A percentile compares a stretch with the other conserved stretches of the same genome.
Evolutionary conservation across 2,888 invertebrate genomes (phyloP).

Genomic region (Helobdella robusta): DNA sequence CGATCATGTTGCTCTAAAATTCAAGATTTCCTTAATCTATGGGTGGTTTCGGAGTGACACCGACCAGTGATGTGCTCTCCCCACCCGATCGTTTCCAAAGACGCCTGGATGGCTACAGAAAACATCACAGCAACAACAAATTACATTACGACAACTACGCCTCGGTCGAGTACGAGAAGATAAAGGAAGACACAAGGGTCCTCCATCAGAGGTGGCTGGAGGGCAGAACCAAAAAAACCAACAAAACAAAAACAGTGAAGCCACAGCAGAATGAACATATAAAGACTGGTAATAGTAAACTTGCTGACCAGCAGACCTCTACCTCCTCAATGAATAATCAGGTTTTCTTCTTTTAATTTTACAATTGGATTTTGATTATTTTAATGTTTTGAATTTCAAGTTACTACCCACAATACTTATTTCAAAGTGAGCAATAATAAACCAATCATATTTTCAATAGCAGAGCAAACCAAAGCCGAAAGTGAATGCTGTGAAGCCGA

Average conservation of each 20-base stretch:
- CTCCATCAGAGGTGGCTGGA: constrained; percentile 22
- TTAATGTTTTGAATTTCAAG: not conserved
- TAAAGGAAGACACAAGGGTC: constrained; percentile 21
- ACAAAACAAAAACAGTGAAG: no score
- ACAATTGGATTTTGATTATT: not conserved
- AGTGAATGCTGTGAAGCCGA: constrained; percentile 23
- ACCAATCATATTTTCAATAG: not conserved
- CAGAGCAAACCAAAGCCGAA: constrained; percentile 23
- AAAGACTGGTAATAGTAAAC: no score
- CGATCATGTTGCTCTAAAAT: not conserved
- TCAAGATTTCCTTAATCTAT: not conserved
- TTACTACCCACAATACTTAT: not conserved
- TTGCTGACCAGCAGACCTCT: no score
- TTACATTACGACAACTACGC: constrained; percentile 21
- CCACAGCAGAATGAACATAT: no score
- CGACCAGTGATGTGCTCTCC: not conserved
- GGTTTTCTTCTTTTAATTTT: no score
- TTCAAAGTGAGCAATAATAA: not conserved
- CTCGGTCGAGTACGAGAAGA: constrained; percentile 20
- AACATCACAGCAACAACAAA: constrained; percentile 23
- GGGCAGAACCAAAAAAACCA: constrained; percentile 16
- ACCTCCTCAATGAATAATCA: no score
- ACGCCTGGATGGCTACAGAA: constrained; percentile 19
- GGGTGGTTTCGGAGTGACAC: constrained; percentile 20
- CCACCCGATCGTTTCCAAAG: constrained; percentile 19